These are phyloP conservation scores for Hirtodrosophila confusa DNA, from an alignment of 2,888 invertebrate genomes.

Conservation along the genomic window DNA sequence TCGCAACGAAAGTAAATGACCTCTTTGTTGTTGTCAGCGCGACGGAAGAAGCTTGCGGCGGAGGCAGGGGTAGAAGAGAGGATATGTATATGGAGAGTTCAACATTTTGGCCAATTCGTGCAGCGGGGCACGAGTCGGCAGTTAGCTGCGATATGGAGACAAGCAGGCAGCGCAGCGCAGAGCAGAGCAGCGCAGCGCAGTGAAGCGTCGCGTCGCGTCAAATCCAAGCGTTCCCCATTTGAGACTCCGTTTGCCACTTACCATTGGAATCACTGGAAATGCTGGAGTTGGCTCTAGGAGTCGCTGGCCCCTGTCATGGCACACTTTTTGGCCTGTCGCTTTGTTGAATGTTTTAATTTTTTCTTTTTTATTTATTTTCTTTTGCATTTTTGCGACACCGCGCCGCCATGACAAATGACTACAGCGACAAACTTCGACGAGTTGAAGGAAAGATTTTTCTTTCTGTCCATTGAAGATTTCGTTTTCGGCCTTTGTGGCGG, in stretches of 20 bases:
- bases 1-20: constrained; percentile 77
- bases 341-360: constrained; percentile 57
- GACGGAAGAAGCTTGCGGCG: constrained; percentile 10
- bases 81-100: constrained; percentile 43
- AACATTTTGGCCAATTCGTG: constrained; percentile 64
- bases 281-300: background rate
- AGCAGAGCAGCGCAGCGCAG: constrained; percentile 2
- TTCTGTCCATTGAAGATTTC: constrained; percentile 2
- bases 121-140: constrained; percentile 59
- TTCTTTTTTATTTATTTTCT: too few relatives aligned
- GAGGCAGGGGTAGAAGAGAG: background rate
- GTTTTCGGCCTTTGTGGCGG: background rate
- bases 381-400: constrained; percentile 39
- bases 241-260: constrained; percentile 65
- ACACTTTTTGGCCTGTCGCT: constrained; percentile 64
- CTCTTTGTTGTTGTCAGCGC: constrained; percentile 70
- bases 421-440: constrained; percentile 64
- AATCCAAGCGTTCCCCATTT: constrained; percentile 67
- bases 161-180: constrained; percentile 26
- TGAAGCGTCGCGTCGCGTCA: constrained; percentile 66
- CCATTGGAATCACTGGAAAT: constrained; percentile 23
- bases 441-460: background rate
- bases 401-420: constrained; percentile 69
- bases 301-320: constrained; percentile 56
- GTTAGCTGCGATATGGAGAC: constrained; percentile 32